Base-by-base conservation (phyloP, 2,888 invertebrate genomes). In the Catocala sponsa region DNA sequence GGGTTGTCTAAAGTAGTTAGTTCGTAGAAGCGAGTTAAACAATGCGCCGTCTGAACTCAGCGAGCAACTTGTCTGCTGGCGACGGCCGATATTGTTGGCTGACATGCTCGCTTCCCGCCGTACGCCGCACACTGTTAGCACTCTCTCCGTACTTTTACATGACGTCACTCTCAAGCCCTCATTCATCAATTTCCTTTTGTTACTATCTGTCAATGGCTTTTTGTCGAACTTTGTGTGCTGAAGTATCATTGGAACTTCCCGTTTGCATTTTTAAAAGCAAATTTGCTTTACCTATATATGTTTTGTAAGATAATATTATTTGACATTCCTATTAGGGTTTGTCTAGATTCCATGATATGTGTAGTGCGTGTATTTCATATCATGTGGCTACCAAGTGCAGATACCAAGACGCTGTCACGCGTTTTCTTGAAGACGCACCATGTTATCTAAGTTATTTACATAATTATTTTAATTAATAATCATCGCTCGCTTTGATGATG, bases 121-220 rank as follows among this genome's bases (percentile, higher is more conserved):
- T 38, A 38, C 35, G 6, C 6, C 6, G 35, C 9, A 7, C 35
- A 38, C 9, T 13, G 53, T 44, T 12, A 54, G 9, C 33, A 42
- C 44, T 43, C 33, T 43, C 32, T 13, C 44, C 32, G 43, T 41
- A 44, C 43, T 6, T 54, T 44, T 44, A 33, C 32, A 54, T 54
- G 44, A 12, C 25, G 43, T 11, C 11, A 43, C 43, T 32, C 33
- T 12, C 53, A 10, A 12, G 6, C 43, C 38, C 44, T 6, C 53
- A 44, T 33, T 54, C 53, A 54, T 54, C 53, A 44, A 54, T 54
- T 54, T 54, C 6, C 53, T 44, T 54, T 54, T 54, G 53, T 54
- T 54, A 44, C 13, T 33, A 44, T 44, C 12, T 54, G 53, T 12
- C 44, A 44, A 33, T 44, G 33, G 43, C 42, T 54, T 33, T 42